Conservation (phyloP, 2,797 vertebrate genomes). For the Pangasius macronema region DNA sequence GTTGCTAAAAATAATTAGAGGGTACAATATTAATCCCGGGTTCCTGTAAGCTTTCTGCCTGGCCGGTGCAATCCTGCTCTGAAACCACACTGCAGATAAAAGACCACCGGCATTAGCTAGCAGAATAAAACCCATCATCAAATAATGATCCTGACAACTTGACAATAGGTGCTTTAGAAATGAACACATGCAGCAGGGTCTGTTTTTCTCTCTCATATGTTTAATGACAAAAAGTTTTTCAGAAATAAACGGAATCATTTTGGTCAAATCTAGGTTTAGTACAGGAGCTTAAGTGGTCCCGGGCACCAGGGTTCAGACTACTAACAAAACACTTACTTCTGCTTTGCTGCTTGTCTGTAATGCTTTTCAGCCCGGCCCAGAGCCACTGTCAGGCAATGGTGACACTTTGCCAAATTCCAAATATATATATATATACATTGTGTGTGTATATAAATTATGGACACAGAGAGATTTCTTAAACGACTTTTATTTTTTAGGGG, state of each 20-base stretch:
- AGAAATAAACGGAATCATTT: constrained; percentile 88
- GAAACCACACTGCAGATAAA: constrained; percentile 75
- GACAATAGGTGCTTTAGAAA: constrained; percentile 79
- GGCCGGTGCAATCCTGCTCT: constrained; percentile 53
- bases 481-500: not conserved
- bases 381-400: constrained; percentile 74
- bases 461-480: not conserved
- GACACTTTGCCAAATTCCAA: constrained; percentile 61
- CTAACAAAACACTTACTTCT: constrained; percentile 96
- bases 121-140: constrained; percentile 80
- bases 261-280: constrained; percentile 81
- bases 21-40: not conserved
- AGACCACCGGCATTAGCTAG: constrained; percentile 81
- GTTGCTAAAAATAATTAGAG: not conserved
- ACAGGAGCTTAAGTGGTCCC: constrained; percentile 87
- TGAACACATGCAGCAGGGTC: constrained; percentile 71
- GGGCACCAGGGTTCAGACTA: constrained; percentile 86
- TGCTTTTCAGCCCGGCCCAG: constrained; percentile 79
- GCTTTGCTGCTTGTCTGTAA: constrained; percentile 85
- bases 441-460: not conserved
- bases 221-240: constrained; percentile 87
- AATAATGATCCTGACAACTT: constrained; percentile 84
- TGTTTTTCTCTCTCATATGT: constrained; percentile 84
- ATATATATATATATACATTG: not conserved
- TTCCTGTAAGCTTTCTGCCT: not conserved